Percentiles rank a stretch among this genome's conserved stretches.
Conservation (phyloP, 2,888 invertebrate species). For the Andrena flavipes region DNA sequence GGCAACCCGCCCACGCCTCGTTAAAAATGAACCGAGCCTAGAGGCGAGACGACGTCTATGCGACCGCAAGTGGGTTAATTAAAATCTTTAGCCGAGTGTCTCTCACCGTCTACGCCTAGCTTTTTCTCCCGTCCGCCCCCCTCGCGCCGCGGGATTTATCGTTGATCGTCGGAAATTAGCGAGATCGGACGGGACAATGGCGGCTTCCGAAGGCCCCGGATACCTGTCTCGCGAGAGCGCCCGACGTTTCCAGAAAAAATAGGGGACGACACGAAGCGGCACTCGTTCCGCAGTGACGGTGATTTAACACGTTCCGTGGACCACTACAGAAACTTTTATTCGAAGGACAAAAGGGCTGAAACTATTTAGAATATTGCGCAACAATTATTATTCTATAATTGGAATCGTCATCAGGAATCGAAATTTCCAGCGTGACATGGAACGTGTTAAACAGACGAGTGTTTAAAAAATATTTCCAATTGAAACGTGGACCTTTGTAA, state of each 20-base stretch:
- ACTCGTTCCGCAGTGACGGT: neutral
- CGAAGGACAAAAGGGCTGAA: neutral
- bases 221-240: neutral
- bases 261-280: neutral
- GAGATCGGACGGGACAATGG: constrained; percentile 41
- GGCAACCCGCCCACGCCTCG: constrained; percentile 30
- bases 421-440: no score
- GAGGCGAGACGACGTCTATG: constrained; percentile 29
- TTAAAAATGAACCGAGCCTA: constrained; percentile 57
- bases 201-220: neutral
- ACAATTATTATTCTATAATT: neutral
- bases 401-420: no score
- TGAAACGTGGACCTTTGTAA: neutral
- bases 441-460: no score
- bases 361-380: neutral
- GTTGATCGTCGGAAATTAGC: constrained; percentile 43
- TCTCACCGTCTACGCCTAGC: constrained; percentile 38
- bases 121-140: constrained; percentile 2
- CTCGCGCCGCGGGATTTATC: constrained; percentile 32
- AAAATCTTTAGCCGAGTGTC: constrained; percentile 53
- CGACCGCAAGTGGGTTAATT: constrained; percentile 68
- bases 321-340: neutral
- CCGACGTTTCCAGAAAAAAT: neutral
- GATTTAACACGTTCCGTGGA: neutral
- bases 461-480: no score